Percentiles rank a stretch among this genome's conserved stretches.
Conservation (phyloP, 2,888 invertebrate genomes). For the Reticulitermes lucifugus region DNA sequence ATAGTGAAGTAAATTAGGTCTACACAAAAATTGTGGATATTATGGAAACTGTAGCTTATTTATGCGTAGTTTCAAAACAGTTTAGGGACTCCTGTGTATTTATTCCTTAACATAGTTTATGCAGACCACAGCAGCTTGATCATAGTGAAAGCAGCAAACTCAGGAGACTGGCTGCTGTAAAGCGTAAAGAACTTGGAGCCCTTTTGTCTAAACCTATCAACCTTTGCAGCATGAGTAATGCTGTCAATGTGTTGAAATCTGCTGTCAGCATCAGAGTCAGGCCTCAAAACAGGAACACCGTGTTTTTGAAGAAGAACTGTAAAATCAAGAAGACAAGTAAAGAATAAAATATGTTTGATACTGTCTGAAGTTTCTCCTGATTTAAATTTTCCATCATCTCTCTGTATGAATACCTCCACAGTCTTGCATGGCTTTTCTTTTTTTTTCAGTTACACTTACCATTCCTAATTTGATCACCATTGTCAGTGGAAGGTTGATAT, state of each 20-base stretch:
- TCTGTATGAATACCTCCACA: no score
- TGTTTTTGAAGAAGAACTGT: neutral
- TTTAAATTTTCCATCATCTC: no score
- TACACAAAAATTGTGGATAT: neutral
- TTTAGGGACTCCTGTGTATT: neutral
- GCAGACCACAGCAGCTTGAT: neutral
- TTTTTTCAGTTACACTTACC: no score
- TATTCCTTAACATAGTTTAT: neutral
- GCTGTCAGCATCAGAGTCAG: neutral
- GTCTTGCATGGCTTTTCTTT: no score
- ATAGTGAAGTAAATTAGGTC: no score
- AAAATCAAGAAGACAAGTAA: neutral
- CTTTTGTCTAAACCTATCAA: constrained; percentile 67
- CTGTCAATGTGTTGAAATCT: neutral
- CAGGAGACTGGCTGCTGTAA: constrained; percentile 56
- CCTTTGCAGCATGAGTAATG: neutral
- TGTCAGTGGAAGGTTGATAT: no score
- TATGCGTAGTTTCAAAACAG: neutral
- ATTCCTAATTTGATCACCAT: no score
- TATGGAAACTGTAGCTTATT: neutral
- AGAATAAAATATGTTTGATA: neutral
- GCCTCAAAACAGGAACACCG: neutral
- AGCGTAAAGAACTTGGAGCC: constrained; percentile 67
- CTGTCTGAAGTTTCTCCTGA: no score
- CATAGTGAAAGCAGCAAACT: neutral